Evolutionary conservation across 2,888 invertebrate genomes (phyloP).

Genomic region (Aporophyla lueneburgensis): DNA sequence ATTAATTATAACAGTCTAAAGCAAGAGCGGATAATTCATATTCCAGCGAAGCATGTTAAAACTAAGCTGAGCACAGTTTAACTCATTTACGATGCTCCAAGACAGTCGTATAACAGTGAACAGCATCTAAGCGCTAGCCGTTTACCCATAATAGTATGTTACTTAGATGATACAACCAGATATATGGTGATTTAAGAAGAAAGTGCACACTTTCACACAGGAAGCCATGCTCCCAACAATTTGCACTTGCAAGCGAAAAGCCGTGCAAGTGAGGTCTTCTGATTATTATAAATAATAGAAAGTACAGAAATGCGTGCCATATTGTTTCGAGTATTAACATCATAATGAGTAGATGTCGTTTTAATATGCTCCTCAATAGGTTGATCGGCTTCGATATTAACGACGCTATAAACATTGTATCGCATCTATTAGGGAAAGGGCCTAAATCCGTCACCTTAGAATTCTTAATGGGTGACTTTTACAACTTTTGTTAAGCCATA

Average conservation of each 20-base stretch:
- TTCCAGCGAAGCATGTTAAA: slow-evolving; percentile 6
- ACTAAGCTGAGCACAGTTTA: slow-evolving; percentile 1
- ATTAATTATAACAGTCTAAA: neutral
- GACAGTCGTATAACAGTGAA: slow-evolving; percentile 32
- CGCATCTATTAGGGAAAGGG: slow-evolving; percentile 45
- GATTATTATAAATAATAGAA: slow-evolving; percentile 75
- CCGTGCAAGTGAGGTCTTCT: slow-evolving; percentile 33
- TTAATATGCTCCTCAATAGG: slow-evolving; percentile 45
- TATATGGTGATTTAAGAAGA: slow-evolving; percentile 69
- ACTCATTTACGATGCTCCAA: slow-evolving; percentile 29
- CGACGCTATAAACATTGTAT: slow-evolving; percentile 50
- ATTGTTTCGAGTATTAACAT: slow-evolving; percentile 58
- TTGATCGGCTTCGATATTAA: slow-evolving; percentile 39
- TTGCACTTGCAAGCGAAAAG: slow-evolving; percentile 70
- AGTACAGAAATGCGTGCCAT: slow-evolving; percentile 59
- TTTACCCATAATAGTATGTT: slow-evolving; percentile 64
- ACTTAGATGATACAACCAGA: slow-evolving; percentile 62
- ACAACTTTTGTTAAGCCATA: slow-evolving; percentile 43
- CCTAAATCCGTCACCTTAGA: slow-evolving; percentile 36
- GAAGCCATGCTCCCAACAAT: slow-evolving; percentile 72
- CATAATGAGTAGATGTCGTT: slow-evolving; percentile 33
- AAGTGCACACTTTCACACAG: slow-evolving; percentile 76
- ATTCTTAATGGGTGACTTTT: slow-evolving; percentile 43
- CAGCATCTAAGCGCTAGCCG: slow-evolving; percentile 42
- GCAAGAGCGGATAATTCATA: neutral